These are phyloP conservation scores for Blastomussa wellsi DNA, from an alignment of 92 coral and sea anemone species.

Conservation along the genomic window DNA sequence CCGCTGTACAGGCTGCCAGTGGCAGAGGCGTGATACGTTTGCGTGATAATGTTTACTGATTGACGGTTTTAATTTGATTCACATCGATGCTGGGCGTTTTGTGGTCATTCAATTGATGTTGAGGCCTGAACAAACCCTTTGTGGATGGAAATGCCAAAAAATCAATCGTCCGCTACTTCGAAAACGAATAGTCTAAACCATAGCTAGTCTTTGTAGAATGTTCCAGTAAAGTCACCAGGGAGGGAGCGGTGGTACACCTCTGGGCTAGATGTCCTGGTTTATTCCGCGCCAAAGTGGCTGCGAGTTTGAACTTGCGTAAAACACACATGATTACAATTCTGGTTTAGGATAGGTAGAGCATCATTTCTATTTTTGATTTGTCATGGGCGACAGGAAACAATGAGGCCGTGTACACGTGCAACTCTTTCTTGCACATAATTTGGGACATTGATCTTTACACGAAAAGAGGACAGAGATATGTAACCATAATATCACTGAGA, in stretches of 20 bases:
- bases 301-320: neutral
- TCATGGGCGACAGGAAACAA: neutral
- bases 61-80: neutral
- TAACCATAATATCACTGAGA: neutral
- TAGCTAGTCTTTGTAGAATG: neutral
- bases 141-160: neutral
- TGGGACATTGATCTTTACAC: neutral
- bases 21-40: constrained; percentile 3
- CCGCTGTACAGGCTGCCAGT: neutral
- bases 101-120: neutral
- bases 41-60: constrained; percentile 34
- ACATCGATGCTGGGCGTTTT: neutral
- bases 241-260: neutral
- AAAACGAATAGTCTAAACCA: neutral
- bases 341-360: neutral
- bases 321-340: neutral
- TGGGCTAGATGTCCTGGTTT: neutral
- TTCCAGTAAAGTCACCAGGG: neutral
- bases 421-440: neutral
- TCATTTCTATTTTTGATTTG: neutral
- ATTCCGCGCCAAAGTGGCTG: no score
- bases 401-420: neutral
- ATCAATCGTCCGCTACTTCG: neutral
- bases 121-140: neutral
- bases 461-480: neutral